Conservation (phyloP, 2,113 vertebrate species). For the Thymallus thymallus region DNA sequence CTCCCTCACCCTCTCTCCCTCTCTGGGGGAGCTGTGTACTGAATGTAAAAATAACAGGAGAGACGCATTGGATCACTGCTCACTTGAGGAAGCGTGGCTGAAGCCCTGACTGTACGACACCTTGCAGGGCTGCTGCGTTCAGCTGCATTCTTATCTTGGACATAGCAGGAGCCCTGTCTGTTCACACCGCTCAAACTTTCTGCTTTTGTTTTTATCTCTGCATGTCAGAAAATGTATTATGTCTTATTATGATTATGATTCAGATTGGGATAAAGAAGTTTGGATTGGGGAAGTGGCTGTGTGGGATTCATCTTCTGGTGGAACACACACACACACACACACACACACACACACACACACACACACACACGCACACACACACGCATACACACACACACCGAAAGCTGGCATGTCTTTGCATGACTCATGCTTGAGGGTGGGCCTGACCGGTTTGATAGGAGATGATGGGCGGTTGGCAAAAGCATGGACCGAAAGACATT, state of each 20-base stretch:
- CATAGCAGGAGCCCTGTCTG: background rate
- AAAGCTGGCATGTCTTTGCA: constrained; percentile 19
- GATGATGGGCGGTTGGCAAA: too few species aligned
- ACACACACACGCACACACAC: constrained; percentile 5
- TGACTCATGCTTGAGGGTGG: constrained; percentile 40
- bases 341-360: background rate
- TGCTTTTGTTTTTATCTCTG: background rate
- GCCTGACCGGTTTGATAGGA: too few species aligned
- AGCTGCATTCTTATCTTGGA: background rate
- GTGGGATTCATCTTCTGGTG: background rate
- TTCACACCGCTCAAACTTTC: background rate
- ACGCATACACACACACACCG: constrained; percentile 4
- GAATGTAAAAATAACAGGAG: background rate
- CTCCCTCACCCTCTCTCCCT: background rate
- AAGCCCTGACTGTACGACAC: background rate
- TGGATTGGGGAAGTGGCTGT: background rate
- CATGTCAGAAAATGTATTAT: background rate
- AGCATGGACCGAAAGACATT: too few species aligned
- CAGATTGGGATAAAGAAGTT: background rate
- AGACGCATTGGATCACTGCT: background rate
- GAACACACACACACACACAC: background rate
- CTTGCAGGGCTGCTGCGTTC: background rate
- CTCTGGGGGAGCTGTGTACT: background rate
- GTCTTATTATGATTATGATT: background rate
- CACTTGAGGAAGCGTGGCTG: background rate